Evolutionary conservation across 2,797 vertebrate genomes (phyloP).

Genomic region (Allobates femoralis): DNA sequence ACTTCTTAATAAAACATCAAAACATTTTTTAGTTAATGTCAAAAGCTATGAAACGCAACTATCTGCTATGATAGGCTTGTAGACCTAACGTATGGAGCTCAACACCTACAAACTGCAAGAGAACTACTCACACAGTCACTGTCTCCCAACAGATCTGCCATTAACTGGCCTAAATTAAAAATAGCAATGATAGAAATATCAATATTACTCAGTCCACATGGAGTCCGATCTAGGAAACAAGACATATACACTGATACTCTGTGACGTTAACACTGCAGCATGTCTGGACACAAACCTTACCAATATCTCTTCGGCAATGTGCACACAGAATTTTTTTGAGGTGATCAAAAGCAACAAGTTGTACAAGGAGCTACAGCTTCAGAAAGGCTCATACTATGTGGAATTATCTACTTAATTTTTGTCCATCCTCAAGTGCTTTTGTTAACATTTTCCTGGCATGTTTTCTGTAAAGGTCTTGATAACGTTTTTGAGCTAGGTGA

Average conservation of each 20-base stretch:
- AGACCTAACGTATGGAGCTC: neutral
- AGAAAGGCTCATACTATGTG: too few relatives aligned
- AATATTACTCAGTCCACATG: neutral
- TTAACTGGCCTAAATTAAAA: neutral
- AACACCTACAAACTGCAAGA: neutral
- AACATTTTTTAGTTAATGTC: too few relatives aligned
- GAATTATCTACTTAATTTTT: too few relatives aligned
- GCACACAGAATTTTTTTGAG: too few relatives aligned
- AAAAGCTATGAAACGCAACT: neutral
- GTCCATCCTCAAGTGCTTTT: too few relatives aligned
- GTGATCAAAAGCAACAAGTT: too few relatives aligned
- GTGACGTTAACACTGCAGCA: neutral
- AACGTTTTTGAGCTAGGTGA: too few relatives aligned
- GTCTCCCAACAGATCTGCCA: neutral
- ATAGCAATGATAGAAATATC: neutral
- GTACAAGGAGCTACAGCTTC: too few relatives aligned
- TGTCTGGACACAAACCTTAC: neutral
- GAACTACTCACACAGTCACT: neutral
- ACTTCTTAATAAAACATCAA: neutral
- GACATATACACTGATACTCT: neutral
- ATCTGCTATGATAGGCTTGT: neutral
- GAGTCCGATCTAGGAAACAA: neutral
- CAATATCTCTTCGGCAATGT: too few relatives aligned
- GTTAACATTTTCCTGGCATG: too few relatives aligned
- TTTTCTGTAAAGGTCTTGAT: too few relatives aligned